phyloP scores from a whole-genome alignment of 1,140 invertebrate genomes.

The Drosophila pseudoobscura region DNA sequence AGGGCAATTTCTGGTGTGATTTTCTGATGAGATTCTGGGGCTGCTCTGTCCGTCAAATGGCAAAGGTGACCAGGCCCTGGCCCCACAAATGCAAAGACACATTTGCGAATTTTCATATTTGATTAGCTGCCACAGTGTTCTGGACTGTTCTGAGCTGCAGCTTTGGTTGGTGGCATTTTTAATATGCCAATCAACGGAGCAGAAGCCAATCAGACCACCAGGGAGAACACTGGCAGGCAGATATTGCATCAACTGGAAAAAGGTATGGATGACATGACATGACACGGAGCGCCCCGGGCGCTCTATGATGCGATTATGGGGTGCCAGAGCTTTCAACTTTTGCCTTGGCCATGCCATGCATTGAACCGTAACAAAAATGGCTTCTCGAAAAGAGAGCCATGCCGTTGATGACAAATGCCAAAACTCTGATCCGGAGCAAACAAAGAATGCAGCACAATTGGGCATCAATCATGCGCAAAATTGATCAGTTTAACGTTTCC shows the following conservation, averaged over 20 bases:
- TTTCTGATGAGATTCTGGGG: conserved; percentile 13
- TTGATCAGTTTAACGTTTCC: conserved; percentile 70
- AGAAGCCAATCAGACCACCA: conserved; percentile 55
- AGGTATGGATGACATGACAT: conserved; percentile 52
- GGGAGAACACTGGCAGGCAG: conserved; percentile 43
- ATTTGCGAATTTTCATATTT: conserved; percentile 40
- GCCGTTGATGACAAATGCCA: conserved; percentile 47
- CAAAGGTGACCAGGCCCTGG: conserved; percentile 44
- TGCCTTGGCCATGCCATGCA: conserved; percentile 41
- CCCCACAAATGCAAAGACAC: not conserved
- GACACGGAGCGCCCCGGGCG: conserved; percentile 31
- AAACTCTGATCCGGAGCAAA: conserved; percentile 17
- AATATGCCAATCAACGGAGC: conserved; percentile 54
- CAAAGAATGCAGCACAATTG: conserved; percentile 78
- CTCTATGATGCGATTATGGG: conserved; percentile 66
- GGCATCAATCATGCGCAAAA: conserved; percentile 79
- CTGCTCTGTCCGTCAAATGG: conserved; percentile 25
- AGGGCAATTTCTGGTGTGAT: conserved; percentile 2
- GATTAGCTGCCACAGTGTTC: conserved; percentile 23
- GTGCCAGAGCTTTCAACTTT: conserved; percentile 42
- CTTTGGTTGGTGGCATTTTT: conserved; percentile 39
- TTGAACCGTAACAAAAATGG: conserved; percentile 56
- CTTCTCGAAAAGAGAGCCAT: not conserved
- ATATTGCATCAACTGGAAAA: conserved; percentile 46
- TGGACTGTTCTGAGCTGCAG: not conserved